Evolutionary conservation across 1,140 invertebrate genomes (phyloP).

Genomic region (Piezodorus guildinii): DNA sequence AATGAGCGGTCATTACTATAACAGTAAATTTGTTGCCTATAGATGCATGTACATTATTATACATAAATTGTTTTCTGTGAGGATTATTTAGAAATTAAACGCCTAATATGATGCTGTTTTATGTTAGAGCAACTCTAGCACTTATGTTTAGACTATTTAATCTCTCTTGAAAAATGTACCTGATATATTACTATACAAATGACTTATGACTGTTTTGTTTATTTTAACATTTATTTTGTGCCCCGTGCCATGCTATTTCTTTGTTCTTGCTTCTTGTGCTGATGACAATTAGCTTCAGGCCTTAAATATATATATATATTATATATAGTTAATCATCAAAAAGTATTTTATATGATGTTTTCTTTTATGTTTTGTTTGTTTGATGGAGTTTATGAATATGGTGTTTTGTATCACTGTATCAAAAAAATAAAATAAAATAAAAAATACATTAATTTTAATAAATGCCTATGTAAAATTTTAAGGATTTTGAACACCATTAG

Average conservation of each 20-base stretch:
- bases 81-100: not conserved
- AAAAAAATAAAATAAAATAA: not conserved
- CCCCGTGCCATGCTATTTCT: not conserved
- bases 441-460: not conserved
- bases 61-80: not conserved
- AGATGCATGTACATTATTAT: not conserved
- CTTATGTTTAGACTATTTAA: not conserved
- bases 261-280: conserved; percentile 1
- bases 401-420: not conserved
- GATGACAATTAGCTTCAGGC: not conserved
- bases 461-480: conserved; percentile 1
- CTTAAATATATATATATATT: not conserved
- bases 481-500: conserved; percentile 14
- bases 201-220: no score
- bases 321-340: not conserved
- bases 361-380: not conserved
- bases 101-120: not conserved
- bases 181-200: not conserved
- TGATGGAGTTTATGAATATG: not conserved
- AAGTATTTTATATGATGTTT: not conserved
- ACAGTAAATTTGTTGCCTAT: not conserved
- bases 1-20: not conserved
- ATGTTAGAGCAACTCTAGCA: not conserved
- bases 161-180: conserved; percentile 6
- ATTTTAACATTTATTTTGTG: not conserved